phyloP scores from a whole-genome alignment of 2,888 invertebrate species.

The Eristalis arbustorum region DNA sequence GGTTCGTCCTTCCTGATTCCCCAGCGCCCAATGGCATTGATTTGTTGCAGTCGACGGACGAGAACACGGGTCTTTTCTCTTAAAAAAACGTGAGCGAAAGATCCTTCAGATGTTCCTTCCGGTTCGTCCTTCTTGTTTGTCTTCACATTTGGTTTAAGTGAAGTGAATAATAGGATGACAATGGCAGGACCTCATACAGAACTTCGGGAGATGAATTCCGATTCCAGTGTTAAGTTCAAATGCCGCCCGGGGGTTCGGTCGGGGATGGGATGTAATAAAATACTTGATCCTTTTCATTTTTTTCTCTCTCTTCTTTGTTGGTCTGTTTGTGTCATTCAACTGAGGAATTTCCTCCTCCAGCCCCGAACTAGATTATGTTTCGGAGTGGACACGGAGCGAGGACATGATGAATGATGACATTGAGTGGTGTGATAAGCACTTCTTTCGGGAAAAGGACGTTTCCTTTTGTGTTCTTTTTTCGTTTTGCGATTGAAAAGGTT shows the following conservation, averaged over 20 bases:
- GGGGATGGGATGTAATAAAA: constrained; percentile 22
- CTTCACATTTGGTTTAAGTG: constrained; percentile 26
- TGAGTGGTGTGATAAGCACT: constrained; percentile 4
- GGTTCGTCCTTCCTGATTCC: constrained; percentile 6
- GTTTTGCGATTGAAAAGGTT: background rate
- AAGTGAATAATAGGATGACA: constrained; percentile 39
- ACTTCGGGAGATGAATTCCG: background rate
- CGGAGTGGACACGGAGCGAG: constrained; percentile 4
- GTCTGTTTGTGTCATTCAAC: constrained; percentile 27
- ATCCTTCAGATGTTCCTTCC: background rate
- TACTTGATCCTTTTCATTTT: constrained; percentile 22
- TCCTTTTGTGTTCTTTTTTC: background rate
- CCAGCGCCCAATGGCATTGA: constrained; percentile 8
- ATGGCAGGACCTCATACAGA: background rate
- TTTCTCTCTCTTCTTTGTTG: background rate
- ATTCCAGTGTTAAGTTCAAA: constrained; percentile 24
- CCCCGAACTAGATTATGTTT: constrained; percentile 4
- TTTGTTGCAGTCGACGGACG: constrained; percentile 57
- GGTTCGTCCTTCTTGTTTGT: constrained; percentile 24
- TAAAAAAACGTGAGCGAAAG: too few species aligned
- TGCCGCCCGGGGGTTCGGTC: background rate
- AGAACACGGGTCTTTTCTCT: background rate
- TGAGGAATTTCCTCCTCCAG: constrained; percentile 15
- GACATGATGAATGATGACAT: constrained; percentile 23
- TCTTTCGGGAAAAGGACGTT: background rate